Evolutionary conservation across 2,113 vertebrate species (phyloP).

Genomic region (Zapus hudsonius): DNA sequence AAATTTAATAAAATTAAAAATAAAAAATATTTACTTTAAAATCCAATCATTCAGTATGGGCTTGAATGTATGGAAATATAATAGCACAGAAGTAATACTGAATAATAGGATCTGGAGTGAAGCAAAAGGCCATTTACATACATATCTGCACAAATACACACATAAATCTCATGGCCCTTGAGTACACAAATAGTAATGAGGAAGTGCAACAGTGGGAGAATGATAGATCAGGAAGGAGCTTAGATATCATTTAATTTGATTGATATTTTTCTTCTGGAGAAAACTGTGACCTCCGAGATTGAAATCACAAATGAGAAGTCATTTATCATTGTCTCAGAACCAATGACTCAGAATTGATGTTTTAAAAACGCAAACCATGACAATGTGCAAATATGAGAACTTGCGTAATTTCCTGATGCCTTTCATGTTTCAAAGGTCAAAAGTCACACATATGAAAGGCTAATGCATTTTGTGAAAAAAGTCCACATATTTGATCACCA

Average conservation of each 20-base stretch:
- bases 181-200: neutral
- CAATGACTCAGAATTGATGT: neutral
- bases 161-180: too few species aligned
- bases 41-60: neutral
- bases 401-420: neutral
- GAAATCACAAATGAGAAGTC: neutral
- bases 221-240: neutral
- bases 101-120: neutral
- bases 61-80: neutral
- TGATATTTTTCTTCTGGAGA: neutral
- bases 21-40: neutral
- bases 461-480: neutral
- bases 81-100: neutral
- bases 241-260: neutral
- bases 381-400: neutral
- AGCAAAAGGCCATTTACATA: neutral
- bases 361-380: neutral
- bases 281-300: neutral
- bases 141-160: neutral
- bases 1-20: neutral
- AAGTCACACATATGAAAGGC: too few species aligned
- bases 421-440: neutral
- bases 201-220: neutral
- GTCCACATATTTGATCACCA: neutral
- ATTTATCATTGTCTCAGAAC: neutral